Base-by-base conservation (phyloP, 2,113 vertebrate genomes). In the Eupsittula cactorum region DNA sequence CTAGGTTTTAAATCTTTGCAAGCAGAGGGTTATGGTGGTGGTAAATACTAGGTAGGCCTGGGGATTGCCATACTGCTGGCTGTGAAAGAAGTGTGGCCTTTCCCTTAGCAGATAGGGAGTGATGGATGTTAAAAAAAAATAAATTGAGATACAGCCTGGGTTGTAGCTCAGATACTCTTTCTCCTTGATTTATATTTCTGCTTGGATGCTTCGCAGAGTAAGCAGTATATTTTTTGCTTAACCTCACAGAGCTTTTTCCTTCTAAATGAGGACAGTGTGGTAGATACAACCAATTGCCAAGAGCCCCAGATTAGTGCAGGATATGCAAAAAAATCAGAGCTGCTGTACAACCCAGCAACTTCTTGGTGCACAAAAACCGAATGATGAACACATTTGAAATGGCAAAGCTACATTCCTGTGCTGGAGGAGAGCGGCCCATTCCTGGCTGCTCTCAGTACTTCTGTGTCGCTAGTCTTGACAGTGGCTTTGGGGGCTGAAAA, bases 1-100 rank as follows among this genome's bases (percentile, higher is more conserved):
- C 76, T 93, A 64, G 50, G 55, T 65, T 95, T 96, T 95, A 96
- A 94, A 92, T 93, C 95, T 95, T 88, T 92, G 92, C 96, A 96
- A 96, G 95, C 92, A 96, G 92, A 96, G 79, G 95, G 94, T 96
- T 97, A 94, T 64, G 60, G 80, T 81, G 85, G 68, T 94, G 80
- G 93, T 93, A 96, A 95, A 94, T 92, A 90, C 24, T 59, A 25
- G 79, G 82, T 67, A 83, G 93, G 73, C 92, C 64, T 81, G 69
- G 47, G 76, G 90, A 93, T 57, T 96, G 92, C 79, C 0, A 0
- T 88, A 15, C 76, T 81, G 79, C 42, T 0, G 1, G 65, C 44
- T 84, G 83, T 84, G 81, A 68, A 85, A 77, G 70, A 65, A 87
- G 57, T 33, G 6, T 28, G 67, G 81, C 91, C 85, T 96, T 96